Base-by-base conservation (phyloP, 2,797 vertebrate genomes). In the Thunnus albacares region DNA sequence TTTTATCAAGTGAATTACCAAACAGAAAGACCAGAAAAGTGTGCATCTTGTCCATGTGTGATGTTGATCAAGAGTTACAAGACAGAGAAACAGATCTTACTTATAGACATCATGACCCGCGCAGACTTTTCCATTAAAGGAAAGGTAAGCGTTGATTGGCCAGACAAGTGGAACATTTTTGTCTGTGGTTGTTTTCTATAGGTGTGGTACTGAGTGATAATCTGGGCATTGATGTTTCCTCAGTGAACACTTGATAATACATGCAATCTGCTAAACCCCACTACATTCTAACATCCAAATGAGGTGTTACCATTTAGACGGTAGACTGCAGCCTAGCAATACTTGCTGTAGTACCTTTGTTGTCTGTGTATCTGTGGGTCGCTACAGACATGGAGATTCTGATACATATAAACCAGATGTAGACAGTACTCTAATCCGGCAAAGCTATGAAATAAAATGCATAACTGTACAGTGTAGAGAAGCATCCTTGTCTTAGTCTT, bases 101-200 rank as follows among this genome's bases (percentile, higher is more conserved):
- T 49, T 20, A 5, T 33, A 33, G 30, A 33, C 30, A 30, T 38
- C 69, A 66, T 56, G 14, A 52, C 17, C 6, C 14, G 14, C 6
- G 1, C 17, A 43, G 20, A 64, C 6, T 10, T 82, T 64, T 59
- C 68, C 49, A 15, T 79, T 43, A n/a, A 67, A 77, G 61, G 59
- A 71, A 74, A 30, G 30, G 17, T 4, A 41, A 2, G 1, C 2
- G 1, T 2, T 72, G 72, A 79, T 65, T 84, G 75, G 81, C 28
- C 52, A 26, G 59, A 52, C 8, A 14, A 68, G 33, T 68, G 81
- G 83, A 86, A 88, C 5, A 62, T 63, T 67, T 58, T 41, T 6
- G 52, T 49, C 26, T 45, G 58, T 77, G 53, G 41, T 75, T 51
- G 22, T 49, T 66, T 43, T 83, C 49, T 64, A 5, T 71, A 20